These are phyloP conservation scores for Ceratotherium simum DNA, from an alignment of 2,113 vertebrate species.

Conservation along the genomic window DNA sequence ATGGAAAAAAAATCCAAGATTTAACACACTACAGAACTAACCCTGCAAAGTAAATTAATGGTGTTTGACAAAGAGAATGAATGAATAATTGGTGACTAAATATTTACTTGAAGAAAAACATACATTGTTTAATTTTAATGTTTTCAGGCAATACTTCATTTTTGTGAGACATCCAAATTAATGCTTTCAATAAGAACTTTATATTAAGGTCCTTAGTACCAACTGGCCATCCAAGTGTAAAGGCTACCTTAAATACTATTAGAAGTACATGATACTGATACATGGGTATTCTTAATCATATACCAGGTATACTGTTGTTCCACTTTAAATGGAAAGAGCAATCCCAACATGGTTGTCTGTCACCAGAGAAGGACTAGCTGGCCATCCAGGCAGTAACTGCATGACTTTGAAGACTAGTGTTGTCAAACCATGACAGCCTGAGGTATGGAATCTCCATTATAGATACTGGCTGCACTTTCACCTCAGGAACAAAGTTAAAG, in stretches of 20 bases:
- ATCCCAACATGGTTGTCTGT: background rate
- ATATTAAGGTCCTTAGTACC: background rate
- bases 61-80: background rate
- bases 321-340: background rate
- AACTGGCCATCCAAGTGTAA: background rate
- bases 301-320: background rate
- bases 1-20: background rate
- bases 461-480: background rate
- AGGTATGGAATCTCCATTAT: background rate
- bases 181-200: background rate
- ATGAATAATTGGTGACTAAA: background rate
- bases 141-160: background rate
- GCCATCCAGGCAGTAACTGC: background rate
- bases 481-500: background rate
- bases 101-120: slow-evolving; percentile 22
- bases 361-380: background rate
- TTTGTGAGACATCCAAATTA: background rate
- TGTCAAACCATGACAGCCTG: background rate
- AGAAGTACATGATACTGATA: background rate
- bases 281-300: background rate
- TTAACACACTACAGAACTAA: background rate
- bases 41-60: background rate
- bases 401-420: background rate
- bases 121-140: background rate
- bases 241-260: background rate